Conservation (phyloP, 2,797 vertebrate species). For the Petrocephalus sullivani region DNA sequence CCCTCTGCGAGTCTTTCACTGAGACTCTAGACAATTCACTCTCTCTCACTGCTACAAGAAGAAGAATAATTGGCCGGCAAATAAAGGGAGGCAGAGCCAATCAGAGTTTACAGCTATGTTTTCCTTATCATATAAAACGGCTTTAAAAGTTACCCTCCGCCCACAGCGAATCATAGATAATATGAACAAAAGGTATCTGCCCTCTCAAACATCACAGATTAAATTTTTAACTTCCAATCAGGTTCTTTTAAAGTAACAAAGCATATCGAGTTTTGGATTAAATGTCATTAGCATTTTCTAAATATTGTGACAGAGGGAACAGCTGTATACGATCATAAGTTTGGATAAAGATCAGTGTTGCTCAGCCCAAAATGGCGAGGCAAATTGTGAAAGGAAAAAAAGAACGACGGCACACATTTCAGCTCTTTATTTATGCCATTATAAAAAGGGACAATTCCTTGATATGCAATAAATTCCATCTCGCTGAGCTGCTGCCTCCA, state of each 20-base stretch:
- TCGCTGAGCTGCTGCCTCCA: conserved; percentile 76
- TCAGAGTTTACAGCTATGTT: background rate
- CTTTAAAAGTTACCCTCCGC: conserved; percentile 4
- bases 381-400: conserved; percentile 34
- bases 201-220: background rate
- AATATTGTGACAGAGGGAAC: background rate
- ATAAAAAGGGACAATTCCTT: conserved; percentile 95
- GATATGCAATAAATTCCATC: conserved; percentile 86
- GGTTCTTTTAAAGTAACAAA: background rate
- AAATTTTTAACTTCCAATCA: background rate
- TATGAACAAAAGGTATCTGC: background rate
- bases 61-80: conserved; percentile 61
- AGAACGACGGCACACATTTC: conserved; percentile 79
- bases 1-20: conserved; percentile 52
- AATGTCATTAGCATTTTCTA: conserved; percentile 17
- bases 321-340: conserved; percentile 55
- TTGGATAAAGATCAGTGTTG: conserved; percentile 68
- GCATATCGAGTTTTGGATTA: background rate
- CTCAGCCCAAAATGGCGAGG: conserved; percentile 53
- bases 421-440: conserved; percentile 84
- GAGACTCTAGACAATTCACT: conserved; percentile 31
- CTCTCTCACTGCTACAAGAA: conserved; percentile 37
- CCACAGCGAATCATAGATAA: background rate
- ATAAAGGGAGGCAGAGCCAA: conserved; percentile 56
- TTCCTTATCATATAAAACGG: conserved; percentile 22